These are phyloP conservation scores for Drosophila albomicans DNA, from an alignment of 1,140 invertebrate genomes.

Conservation along the genomic window DNA sequence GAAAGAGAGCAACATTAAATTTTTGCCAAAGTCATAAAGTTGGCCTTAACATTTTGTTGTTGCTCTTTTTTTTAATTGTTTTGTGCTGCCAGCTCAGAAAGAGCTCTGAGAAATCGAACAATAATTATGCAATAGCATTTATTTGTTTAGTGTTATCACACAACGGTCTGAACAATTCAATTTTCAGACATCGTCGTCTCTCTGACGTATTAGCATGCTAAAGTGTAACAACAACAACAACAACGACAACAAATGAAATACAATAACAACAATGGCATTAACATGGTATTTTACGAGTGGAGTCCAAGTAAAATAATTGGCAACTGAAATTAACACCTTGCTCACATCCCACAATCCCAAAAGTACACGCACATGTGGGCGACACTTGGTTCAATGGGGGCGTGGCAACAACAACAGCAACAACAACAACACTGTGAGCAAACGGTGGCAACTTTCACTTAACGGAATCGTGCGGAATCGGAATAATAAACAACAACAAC, in stretches of 20 bases:
- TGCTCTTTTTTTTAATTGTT: conserved; percentile 26
- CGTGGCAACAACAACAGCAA: conserved; percentile 51
- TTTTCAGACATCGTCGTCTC: conserved; percentile 2
- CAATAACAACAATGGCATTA: neutral
- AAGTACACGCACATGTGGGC: conserved; percentile 52
- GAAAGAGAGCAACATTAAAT: neutral
- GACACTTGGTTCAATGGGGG: conserved; percentile 42
- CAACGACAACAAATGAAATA: neutral
- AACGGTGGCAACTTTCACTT: conserved; percentile 82
- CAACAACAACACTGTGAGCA: conserved; percentile 26
- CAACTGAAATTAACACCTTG: conserved; percentile 75
- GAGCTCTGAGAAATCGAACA: conserved; percentile 28
- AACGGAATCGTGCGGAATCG: conserved; percentile 70
- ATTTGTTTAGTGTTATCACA: conserved; percentile 42
- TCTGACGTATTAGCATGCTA: conserved; percentile 45
- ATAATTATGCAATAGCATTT: conserved; percentile 41
- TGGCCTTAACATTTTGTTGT: conserved; percentile 24
- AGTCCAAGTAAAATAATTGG: conserved; percentile 53
- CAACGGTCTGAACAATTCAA: conserved; percentile 37
- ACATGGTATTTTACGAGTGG: neutral
- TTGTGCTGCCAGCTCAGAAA: neutral
- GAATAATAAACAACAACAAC: conserved; percentile 68
- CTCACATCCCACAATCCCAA: conserved; percentile 61
- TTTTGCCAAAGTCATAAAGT: conserved; percentile 21
- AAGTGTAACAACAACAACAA: conserved; percentile 16